Evolutionary conservation across 2,888 invertebrate genomes (phyloP), one percentile per base, ranked within the genome.

Genomic region (Drosophila anomalata): DNA sequence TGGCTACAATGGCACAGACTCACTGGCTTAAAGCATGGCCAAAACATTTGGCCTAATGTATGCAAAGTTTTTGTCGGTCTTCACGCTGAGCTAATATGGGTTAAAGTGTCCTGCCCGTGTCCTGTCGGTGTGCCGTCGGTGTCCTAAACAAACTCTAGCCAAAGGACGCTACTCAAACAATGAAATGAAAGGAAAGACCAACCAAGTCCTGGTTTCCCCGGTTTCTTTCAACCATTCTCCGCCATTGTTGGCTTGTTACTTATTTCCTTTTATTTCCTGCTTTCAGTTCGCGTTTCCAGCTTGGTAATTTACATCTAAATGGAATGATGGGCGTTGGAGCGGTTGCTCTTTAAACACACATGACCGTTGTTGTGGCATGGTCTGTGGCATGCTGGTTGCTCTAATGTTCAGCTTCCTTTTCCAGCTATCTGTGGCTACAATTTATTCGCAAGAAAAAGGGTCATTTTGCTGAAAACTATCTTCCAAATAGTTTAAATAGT

Each of bases 191-290:
- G 61, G 60, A 48, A 33, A 31, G 36, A 65, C 33, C 44, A 42
- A 48, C 17, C 41, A 29, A 53, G 31, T 36, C 33, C 22, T 17
- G 11, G 24, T 24, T n/a, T 39, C 26, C 5, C 11, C 31, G 36
- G 36, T 8, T 39, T 29, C 17, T 41, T 20, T 42, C 26, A 7
- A 29, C n/a, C 22, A 14, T 36, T 24, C n/a, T 39, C 14, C 46
- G 36, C 22, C 44, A 44, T 50, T 66, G 73, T 66, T 54, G 55
- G 67, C 41, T 55, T 73, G 55, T 75, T 67, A 67, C 54, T 51
- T 68, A 79, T 70, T 83, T 82, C 54, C 75, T 65, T 65, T 69
- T 73, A 68, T 82, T 81, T 77, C 65, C 75, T 63, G 50, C 51
- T 58, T 59, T 50, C 39, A 52, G 52, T 41, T 75, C 60, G 61